Conservation (phyloP, 2,888 invertebrate genomes). For the Aproaerema taeniolella region DNA sequence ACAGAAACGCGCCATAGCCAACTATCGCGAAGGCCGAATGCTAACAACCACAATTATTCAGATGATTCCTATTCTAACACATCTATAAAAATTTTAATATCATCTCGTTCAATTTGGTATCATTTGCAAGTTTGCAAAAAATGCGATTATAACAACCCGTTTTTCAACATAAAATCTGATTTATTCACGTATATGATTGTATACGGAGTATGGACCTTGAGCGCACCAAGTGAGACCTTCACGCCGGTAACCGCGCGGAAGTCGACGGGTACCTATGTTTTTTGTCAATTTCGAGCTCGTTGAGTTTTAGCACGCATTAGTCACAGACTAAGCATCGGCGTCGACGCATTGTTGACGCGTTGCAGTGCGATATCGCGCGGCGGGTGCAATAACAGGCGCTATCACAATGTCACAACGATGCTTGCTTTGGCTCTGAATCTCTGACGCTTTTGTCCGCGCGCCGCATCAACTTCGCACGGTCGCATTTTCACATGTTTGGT, state of each 20-base stretch:
- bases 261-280: slow-evolving; percentile 59
- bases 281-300: slow-evolving; percentile 71
- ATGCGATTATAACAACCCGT: slow-evolving; percentile 54
- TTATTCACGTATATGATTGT: slow-evolving; percentile 73
- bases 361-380: slow-evolving; percentile 52
- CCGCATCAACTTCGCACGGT: slow-evolving; percentile 36
- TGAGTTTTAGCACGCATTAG: slow-evolving; percentile 69
- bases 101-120: slow-evolving; percentile 48
- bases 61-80: slow-evolving; percentile 51
- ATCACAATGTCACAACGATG: slow-evolving; percentile 69
- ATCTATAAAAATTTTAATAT: slow-evolving; percentile 53
- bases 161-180: slow-evolving; percentile 64
- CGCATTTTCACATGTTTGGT: slow-evolving; percentile 26
- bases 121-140: slow-evolving; percentile 54
- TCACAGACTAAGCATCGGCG: slow-evolving; percentile 59
- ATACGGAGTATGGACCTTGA: slow-evolving; percentile 73
- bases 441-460: slow-evolving; percentile 40
- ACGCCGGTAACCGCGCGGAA: slow-evolving; percentile 76
- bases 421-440: slow-evolving; percentile 54
- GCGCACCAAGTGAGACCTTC: slow-evolving; percentile 70
- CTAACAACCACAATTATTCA: slow-evolving; percentile 68
- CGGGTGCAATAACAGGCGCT: slow-evolving; percentile 64
- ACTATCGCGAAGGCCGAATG: slow-evolving; percentile 58
- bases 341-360: slow-evolving; percentile 48
- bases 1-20: slow-evolving; percentile 63